These are phyloP conservation scores for Nibea coibor DNA, from an alignment of 2,113 vertebrate genomes.

Conservation along the genomic window DNA sequence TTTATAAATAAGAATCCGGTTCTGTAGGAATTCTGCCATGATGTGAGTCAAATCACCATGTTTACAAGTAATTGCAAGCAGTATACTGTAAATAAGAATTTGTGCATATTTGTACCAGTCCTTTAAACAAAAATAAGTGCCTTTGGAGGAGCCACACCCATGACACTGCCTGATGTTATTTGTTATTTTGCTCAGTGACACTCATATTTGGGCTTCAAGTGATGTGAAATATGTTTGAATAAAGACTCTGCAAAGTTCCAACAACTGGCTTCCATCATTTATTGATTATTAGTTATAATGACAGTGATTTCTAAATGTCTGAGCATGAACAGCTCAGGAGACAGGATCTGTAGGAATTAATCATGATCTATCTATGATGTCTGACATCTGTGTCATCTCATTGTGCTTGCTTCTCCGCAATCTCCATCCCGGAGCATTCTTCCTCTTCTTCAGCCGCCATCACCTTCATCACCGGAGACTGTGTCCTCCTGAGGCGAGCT, in stretches of 20 bases:
- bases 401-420: constrained; percentile 34
- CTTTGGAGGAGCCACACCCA: constrained; percentile 30
- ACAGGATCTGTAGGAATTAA: constrained; percentile 19
- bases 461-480: constrained; percentile 17
- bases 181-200: neutral
- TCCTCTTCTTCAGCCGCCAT: constrained; percentile 63
- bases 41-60: constrained; percentile 22
- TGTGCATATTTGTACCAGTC: constrained; percentile 28
- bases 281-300: constrained; percentile 48
- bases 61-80: constrained; percentile 4
- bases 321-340: neutral
- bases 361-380: constrained; percentile 5
- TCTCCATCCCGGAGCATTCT: constrained; percentile 71
- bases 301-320: constrained; percentile 36
- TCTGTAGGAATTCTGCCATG: neutral
- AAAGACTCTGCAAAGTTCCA: constrained; percentile 22
- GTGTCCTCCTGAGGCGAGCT: constrained; percentile 56
- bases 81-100: constrained; percentile 41
- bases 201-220: neutral
- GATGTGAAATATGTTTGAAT: neutral
- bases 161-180: constrained; percentile 1
- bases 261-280: constrained; percentile 41
- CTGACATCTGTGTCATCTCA: constrained; percentile 22
- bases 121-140: constrained; percentile 34
- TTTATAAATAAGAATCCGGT: neutral